phyloP scores from a whole-genome alignment of 2,797 vertebrate species.

The Hyperoplus immaculatus region DNA sequence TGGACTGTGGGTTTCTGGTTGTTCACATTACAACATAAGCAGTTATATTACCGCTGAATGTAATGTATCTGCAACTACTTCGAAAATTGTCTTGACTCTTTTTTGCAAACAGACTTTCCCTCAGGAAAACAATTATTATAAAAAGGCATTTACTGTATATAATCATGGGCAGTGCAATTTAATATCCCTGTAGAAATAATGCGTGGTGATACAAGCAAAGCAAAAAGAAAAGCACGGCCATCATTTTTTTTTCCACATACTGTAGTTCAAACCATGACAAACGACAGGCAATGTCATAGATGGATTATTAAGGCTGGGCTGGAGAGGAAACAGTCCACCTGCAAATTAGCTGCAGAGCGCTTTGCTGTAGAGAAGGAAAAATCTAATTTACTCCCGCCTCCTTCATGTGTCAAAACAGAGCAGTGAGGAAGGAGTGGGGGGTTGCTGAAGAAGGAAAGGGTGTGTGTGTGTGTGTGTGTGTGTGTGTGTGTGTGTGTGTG shows the following conservation, averaged over 20 bases:
- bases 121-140: neutral
- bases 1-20: too few species aligned
- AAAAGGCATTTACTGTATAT: neutral
- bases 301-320: constrained; percentile 27
- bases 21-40: neutral
- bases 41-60: neutral
- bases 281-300: constrained; percentile 28
- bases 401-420: constrained; percentile 65
- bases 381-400: constrained; percentile 55
- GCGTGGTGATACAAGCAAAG: neutral
- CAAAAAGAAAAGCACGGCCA: neutral
- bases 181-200: neutral
- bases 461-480: neutral
- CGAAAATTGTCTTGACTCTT: too few species aligned
- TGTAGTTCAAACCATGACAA: constrained; percentile 24
- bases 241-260: neutral
- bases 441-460: neutral
- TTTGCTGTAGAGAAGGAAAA: constrained; percentile 10
- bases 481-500: too few species aligned
- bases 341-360: constrained; percentile 40
- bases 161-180: neutral
- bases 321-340: constrained; percentile 50
- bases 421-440: neutral
- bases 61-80: neutral
- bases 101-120: neutral